phyloP scores from a whole-genome alignment of 2,113 vertebrate genomes.

The Muntiacus reevesi region DNA sequence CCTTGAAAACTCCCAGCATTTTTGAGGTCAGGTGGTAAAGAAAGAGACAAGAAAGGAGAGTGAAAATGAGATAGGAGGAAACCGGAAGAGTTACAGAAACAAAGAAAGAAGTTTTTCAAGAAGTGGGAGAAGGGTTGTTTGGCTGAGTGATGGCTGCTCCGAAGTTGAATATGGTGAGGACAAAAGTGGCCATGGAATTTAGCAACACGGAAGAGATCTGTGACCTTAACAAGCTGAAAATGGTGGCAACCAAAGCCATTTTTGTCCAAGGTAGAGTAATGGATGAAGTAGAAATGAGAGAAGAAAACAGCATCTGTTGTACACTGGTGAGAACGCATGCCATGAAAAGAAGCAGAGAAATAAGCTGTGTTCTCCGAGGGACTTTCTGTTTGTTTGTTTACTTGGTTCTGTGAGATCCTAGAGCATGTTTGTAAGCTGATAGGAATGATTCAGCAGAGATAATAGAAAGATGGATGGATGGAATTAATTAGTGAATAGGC shows the following conservation, averaged over 20 bases:
- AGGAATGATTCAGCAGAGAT: not conserved
- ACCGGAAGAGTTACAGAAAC: not conserved
- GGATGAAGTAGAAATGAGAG: not conserved
- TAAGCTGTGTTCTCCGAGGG: not conserved
- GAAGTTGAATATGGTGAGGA: not conserved
- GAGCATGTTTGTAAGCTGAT: not conserved
- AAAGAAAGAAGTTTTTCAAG: not conserved
- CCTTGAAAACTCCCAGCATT: not conserved
- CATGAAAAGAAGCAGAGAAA: not conserved
- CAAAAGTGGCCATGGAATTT: not conserved
- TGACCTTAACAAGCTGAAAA: not conserved
- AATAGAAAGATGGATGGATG: not conserved
- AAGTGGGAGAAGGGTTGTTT: not conserved
- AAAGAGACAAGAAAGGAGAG: not conserved
- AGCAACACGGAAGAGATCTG: not conserved
- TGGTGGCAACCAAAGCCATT: not conserved
- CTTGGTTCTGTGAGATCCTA: not conserved
- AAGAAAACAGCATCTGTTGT: not conserved
- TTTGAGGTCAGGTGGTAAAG: not conserved
- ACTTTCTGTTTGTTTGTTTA: not conserved
- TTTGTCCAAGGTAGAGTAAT: not conserved
- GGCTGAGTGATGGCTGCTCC: not conserved
- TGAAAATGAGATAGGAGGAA: not conserved
- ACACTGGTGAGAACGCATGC: not conserved
- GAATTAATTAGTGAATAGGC: not conserved